Percentiles rank a stretch among this genome's conserved stretches.
Conservation (phyloP, 2,113 vertebrate genomes). For the Capreolus pygargus region DNA sequence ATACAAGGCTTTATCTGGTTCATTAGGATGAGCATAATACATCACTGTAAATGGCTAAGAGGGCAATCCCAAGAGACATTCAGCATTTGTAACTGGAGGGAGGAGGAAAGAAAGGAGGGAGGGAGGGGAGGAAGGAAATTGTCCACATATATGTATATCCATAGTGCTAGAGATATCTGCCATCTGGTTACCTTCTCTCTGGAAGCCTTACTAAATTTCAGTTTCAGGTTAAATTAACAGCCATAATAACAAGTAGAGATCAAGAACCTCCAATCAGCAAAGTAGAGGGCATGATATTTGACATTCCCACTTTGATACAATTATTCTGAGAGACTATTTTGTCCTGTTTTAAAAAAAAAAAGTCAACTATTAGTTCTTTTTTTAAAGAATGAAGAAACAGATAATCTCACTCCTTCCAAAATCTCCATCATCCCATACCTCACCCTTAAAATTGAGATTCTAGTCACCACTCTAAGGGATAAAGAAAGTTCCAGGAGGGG, state of each 20-base stretch:
- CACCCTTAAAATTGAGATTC: not conserved
- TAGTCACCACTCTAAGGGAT: fast-evolving
- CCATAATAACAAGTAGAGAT: not conserved
- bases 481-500: not conserved
- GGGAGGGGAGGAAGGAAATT: too few relatives aligned
- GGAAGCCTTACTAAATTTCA: not conserved
- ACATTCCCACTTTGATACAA: not conserved
- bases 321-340: not conserved
- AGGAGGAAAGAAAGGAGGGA: fast-evolving
- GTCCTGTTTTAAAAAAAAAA: not conserved
- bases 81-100: not conserved
- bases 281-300: not conserved
- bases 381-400: not conserved
- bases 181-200: not conserved
- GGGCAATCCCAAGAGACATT: not conserved
- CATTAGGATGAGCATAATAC: not conserved
- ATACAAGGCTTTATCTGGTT: not conserved
- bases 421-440: not conserved
- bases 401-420: not conserved
- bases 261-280: not conserved
- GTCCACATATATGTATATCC: too few relatives aligned
- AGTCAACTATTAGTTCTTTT: not conserved
- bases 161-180: not conserved
- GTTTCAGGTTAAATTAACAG: not conserved
- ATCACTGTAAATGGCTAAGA: not conserved